Conservation (phyloP, 2,888 invertebrate genomes). For the Sclerodermus sp. region DNA sequence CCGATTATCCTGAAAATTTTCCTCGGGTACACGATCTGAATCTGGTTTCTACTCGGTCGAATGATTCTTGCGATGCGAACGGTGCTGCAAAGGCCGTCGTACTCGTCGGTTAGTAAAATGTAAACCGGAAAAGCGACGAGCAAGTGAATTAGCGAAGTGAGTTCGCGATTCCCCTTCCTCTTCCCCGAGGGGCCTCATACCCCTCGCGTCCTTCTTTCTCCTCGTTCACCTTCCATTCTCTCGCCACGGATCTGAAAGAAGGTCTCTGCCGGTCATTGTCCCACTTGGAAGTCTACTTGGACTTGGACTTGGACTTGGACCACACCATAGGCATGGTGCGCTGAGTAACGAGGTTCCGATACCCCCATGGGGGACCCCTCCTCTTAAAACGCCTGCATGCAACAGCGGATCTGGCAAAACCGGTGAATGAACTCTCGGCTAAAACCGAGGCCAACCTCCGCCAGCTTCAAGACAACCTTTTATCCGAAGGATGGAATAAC, state of each 20-base stretch:
- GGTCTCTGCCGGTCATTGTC: constrained; percentile 58
- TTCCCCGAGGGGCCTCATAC: constrained; percentile 11
- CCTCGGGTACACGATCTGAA: background rate
- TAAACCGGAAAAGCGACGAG: constrained; percentile 48
- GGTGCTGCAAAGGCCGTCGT: constrained; percentile 31
- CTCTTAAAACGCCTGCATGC: constrained; percentile 40
- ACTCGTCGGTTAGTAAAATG: constrained; percentile 38
- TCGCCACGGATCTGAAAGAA: constrained; percentile 52
- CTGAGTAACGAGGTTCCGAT: constrained; percentile 44
- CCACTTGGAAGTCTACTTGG: constrained; percentile 53
- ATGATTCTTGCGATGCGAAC: constrained; percentile 2
- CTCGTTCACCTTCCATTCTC: constrained; percentile 29
- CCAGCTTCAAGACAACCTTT: too few species aligned
- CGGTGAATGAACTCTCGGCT: constrained; percentile 31
- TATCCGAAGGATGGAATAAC: too few species aligned
- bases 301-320: constrained; percentile 41
- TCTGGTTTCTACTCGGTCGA: constrained; percentile 2
- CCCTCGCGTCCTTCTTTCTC: constrained; percentile 27
- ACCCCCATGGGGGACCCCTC: constrained; percentile 44
- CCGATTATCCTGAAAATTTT: too few species aligned
- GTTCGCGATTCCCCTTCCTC: constrained; percentile 31
- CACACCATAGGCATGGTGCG: constrained; percentile 41
- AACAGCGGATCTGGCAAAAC: constrained; percentile 15
- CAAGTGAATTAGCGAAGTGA: constrained; percentile 49
- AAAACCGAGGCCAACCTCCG: too few species aligned